Base-by-base conservation (phyloP, 2,113 vertebrate genomes). In the Thalassarche chlororhynchos region DNA sequence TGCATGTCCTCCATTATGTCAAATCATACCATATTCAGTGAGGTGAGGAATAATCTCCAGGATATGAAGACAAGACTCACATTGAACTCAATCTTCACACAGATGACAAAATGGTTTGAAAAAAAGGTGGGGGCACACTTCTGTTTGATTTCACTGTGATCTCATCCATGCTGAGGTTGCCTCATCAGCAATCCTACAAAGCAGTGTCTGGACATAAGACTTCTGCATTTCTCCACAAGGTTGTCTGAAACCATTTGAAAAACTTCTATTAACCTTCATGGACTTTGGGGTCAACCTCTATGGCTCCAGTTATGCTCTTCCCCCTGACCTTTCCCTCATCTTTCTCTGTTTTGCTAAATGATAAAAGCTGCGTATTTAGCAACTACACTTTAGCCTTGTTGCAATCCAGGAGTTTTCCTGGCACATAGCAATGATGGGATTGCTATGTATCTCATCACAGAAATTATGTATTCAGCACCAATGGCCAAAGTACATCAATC, bases 141-240 rank as follows among this genome's bases (percentile, higher is more conserved):
- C 52, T 72, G n/a, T 20, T 77, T 81, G 36, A 36, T 15, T 44
- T 42, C 61, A 10, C 62, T n/a, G 40, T 26, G 68, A 31, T 42
- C 62, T 36, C 3, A 0, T 9, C 6, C 9, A 2, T 34, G 62
- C 1, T 49, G 51, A 20, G 20, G 40, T 20, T 65, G 40, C 13
- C 76, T 46, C 12, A 2, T 12, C 51, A 49, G 38, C 4, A 46
- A 34, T 5, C 49, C 58, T 61, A 61, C 64, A 57, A 20, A 58
- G 54, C 40, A 32, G 10, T 4, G 15, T 9, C 47, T 62, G 47
- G 12, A n/a, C 31, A 18, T 7, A 12, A 46, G 24, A n/a, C 24
- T 25, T 52, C 7, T 44, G 23, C 62, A 42, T 79, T 86, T 61
- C 74, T 81, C 24, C 36, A 62, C 14, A 10, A 38, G 49, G 29